phyloP scores from a whole-genome alignment of 2,797 vertebrate genomes.

The Gadopsis bispinosus region DNA sequence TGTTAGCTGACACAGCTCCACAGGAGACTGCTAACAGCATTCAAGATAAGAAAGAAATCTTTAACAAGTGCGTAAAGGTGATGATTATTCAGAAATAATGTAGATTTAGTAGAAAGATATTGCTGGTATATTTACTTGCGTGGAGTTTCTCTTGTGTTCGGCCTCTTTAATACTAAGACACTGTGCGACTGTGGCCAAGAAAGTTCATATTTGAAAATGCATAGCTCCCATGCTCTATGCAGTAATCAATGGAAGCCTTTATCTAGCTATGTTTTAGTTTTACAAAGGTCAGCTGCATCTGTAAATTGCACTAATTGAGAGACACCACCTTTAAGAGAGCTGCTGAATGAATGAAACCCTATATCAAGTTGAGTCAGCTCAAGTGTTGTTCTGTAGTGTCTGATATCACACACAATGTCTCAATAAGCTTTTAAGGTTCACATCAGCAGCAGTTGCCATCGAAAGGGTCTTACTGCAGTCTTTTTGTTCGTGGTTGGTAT shows the following conservation, averaged over 20 bases:
- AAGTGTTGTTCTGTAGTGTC: not conserved
- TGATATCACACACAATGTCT: not conserved
- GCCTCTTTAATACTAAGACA: not conserved
- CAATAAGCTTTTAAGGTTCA: not conserved
- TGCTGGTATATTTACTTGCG: not conserved
- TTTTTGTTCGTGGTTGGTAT: not conserved
- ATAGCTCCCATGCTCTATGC: not conserved
- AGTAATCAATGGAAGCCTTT: slow-evolving; percentile 11
- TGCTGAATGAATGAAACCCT: slow-evolving; percentile 9
- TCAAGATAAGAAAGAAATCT: not conserved
- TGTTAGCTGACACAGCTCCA: slow-evolving; percentile 2
- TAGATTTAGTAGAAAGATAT: not conserved
- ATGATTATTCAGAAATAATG: slow-evolving; percentile 7
- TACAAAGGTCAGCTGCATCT: not conserved
- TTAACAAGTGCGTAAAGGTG: not conserved
- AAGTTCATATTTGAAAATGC: not conserved
- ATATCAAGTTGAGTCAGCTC: not conserved
- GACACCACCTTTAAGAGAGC: not conserved
- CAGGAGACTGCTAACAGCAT: not conserved
- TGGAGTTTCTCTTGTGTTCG: not conserved
- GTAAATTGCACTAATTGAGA: slow-evolving; percentile 20
- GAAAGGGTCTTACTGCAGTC: no score
- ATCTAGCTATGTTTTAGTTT: not conserved
- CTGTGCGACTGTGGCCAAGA: not conserved
- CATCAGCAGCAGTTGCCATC: not conserved